Conservation (phyloP, 2,797 vertebrate species). For the Clarias platycephalus region DNA sequence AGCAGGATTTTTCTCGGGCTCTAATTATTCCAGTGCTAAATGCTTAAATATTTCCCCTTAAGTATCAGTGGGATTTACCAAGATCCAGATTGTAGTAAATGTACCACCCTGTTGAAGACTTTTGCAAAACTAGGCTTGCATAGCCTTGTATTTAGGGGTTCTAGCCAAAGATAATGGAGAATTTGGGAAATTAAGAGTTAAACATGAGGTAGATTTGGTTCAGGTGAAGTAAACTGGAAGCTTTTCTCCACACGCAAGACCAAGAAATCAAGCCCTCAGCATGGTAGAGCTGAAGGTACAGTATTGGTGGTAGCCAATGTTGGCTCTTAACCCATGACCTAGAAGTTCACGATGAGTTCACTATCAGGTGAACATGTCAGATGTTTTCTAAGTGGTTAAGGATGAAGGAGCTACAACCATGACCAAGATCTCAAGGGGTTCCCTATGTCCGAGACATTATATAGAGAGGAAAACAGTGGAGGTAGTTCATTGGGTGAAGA, state of each 20-base stretch:
- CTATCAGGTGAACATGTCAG: neutral
- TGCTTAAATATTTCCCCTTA: neutral
- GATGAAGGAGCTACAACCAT: neutral
- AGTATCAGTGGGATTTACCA: neutral
- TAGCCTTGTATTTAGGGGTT: neutral
- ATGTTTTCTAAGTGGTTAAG: neutral
- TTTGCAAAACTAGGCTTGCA: neutral
- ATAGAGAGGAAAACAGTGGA: neutral
- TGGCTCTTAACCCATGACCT: neutral
- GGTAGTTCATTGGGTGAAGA: neutral
- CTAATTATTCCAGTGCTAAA: neutral
- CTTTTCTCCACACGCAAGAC: neutral
- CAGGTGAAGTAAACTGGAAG: too few relatives aligned
- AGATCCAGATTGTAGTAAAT: neutral
- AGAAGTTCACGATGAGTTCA: neutral
- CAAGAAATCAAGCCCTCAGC: neutral
- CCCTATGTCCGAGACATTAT: too few relatives aligned
- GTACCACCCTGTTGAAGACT: neutral
- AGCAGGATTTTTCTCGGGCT: neutral
- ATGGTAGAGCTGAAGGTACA: neutral
- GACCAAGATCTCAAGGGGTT: too few relatives aligned
- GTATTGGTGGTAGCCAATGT: neutral
- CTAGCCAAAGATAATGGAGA: neutral
- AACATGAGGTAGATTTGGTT: neutral
- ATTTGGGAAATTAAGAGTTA: neutral